These are phyloP conservation scores for Pseudoatta argentina DNA, from an alignment of 1,140 invertebrate genomes.

Conservation along the genomic window DNA sequence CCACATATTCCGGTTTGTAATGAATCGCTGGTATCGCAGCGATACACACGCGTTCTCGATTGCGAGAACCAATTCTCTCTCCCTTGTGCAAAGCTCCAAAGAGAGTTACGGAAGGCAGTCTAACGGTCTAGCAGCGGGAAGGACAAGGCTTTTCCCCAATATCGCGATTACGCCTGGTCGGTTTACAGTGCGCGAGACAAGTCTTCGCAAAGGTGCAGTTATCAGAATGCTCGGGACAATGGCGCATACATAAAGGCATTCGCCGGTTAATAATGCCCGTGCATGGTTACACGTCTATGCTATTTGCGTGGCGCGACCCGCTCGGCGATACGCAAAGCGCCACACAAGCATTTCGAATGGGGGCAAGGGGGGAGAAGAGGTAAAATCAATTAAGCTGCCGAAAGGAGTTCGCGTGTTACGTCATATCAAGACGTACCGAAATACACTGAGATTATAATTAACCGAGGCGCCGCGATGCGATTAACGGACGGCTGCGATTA, in stretches of 20 bases:
- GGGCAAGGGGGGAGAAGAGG: neutral
- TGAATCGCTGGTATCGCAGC: constrained; percentile 41
- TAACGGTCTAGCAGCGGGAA: constrained; percentile 31
- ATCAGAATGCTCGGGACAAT: constrained; percentile 65
- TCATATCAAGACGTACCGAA: constrained; percentile 34
- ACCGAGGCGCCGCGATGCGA: neutral
- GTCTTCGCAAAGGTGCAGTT: constrained; percentile 48
- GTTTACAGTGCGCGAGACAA: constrained; percentile 60
- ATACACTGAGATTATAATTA: constrained; percentile 18
- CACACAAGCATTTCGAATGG: constrained; percentile 1
- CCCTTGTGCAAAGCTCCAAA: constrained; percentile 29
- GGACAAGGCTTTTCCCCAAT: constrained; percentile 35
- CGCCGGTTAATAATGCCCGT: constrained; percentile 65
- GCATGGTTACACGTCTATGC: constrained; percentile 6
- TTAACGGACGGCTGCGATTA: neutral
- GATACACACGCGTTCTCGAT: constrained; percentile 20
- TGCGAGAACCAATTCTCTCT: constrained; percentile 26
- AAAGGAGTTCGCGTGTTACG: constrained; percentile 41
- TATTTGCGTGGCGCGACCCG: constrained; percentile 47
- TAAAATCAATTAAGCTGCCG: constrained; percentile 58
- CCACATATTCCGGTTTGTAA: constrained; percentile 50
- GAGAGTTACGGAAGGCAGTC: constrained; percentile 24
- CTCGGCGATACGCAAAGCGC: neutral
- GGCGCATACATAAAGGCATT: constrained; percentile 57
- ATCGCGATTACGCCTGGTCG: constrained; percentile 43